Conservation (phyloP, 2,888 invertebrate species). For the Cybosia mesomella region DNA sequence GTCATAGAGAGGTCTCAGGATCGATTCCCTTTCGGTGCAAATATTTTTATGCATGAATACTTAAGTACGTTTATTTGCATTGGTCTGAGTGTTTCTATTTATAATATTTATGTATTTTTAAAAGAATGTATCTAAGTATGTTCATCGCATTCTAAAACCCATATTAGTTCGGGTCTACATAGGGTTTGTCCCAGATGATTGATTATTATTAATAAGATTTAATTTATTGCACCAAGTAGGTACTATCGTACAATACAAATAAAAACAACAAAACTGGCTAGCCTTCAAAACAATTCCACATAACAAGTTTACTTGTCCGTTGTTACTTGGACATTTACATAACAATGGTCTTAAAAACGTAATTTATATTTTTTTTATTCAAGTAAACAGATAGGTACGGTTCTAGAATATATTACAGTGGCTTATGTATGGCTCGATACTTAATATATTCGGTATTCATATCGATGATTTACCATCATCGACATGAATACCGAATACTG, state of each 20-base stretch:
- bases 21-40: too few species aligned
- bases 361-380: not conserved
- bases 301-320: not conserved
- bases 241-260: not conserved
- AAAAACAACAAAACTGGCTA: not conserved
- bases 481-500: not conserved
- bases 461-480: too few species aligned
- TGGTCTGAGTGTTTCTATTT: too few species aligned
- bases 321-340: not conserved
- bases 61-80: too few species aligned
- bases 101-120: too few species aligned
- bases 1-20: too few species aligned
- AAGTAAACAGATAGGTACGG: not conserved
- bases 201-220: not conserved
- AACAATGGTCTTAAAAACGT: slow-evolving; percentile 1
- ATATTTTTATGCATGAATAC: too few species aligned
- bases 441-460: too few species aligned
- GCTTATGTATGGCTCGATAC: not conserved
- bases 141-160: too few species aligned
- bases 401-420: not conserved
- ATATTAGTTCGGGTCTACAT: too few species aligned
- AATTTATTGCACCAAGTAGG: not conserved
- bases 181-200: not conserved
- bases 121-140: too few species aligned
- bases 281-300: not conserved